Percentiles rank a stretch among this genome's conserved stretches.
Conservation (phyloP, 2,113 vertebrate genomes). For the Tachysurus fulvidraco region DNA sequence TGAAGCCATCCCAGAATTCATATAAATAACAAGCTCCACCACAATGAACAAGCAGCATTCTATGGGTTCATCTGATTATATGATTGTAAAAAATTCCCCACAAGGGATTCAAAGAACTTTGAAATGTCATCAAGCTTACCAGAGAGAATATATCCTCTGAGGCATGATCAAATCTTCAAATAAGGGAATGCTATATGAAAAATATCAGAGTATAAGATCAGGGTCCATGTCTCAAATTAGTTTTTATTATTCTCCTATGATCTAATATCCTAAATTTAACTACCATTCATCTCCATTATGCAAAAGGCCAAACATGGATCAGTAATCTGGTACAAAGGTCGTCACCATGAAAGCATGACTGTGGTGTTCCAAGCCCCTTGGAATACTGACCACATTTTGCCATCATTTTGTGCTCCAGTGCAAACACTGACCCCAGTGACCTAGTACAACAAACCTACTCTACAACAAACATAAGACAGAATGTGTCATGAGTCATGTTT, state of each 20-base stretch:
- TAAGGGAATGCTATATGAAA: not conserved
- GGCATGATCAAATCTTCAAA: not conserved
- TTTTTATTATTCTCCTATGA: not conserved
- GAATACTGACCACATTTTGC: constrained; percentile 4
- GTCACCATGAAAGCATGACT: not conserved
- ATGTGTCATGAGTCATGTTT: constrained; percentile 33
- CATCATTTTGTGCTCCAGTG: not conserved
- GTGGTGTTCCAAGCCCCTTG: constrained; percentile 7
- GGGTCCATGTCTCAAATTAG: not conserved
- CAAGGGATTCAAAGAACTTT: constrained; percentile 1
- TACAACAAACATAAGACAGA: not conserved
- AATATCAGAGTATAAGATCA: not conserved
- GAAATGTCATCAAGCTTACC: constrained; percentile 11
- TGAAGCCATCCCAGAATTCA: not conserved
- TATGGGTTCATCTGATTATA: not conserved
- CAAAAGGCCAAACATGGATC: not conserved
- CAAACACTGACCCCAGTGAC: constrained; percentile 27
- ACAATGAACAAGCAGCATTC: constrained; percentile 12
- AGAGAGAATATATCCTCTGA: not conserved
- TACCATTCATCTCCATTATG: not conserved
- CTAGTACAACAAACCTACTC: not conserved
- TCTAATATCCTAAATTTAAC: not conserved
- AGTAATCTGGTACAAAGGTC: not conserved
- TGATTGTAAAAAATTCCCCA: not conserved
- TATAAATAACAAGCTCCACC: not conserved